phyloP scores from a whole-genome alignment of 2,113 vertebrate genomes.

The Atrichornis clamosus region DNA sequence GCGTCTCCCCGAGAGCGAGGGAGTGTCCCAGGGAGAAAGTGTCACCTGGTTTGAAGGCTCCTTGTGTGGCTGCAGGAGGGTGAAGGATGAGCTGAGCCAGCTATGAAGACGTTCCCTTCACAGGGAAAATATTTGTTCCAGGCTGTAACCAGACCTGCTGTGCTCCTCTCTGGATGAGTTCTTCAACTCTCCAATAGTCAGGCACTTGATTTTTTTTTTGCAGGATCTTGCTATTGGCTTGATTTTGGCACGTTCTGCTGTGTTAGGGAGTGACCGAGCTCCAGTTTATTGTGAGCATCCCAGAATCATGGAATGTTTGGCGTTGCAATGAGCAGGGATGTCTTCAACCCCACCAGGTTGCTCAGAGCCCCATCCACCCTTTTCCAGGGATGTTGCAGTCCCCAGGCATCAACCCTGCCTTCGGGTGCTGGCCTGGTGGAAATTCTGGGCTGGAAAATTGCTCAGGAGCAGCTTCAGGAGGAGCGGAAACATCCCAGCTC shows the following conservation, averaged over 20 bases:
- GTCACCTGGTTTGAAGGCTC: not conserved
- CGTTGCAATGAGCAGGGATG: not conserved
- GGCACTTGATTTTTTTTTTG: not conserved
- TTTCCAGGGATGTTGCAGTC: not conserved
- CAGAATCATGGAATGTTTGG: not conserved
- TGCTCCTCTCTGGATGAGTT: not conserved
- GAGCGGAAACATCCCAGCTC: not conserved
- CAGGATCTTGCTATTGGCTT: not conserved
- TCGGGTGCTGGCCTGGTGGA: not conserved
- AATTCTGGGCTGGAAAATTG: not conserved
- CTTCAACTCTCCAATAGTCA: not conserved
- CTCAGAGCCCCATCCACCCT: not conserved
- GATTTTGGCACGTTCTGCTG: not conserved
- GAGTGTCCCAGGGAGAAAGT: not conserved
- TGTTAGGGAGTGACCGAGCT: not conserved
- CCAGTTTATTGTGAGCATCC: not conserved
- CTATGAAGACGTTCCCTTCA: accelerated
- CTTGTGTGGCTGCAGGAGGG: not conserved
- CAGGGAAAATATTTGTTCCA: not conserved
- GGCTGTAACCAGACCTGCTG: not conserved
- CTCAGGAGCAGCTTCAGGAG: not conserved
- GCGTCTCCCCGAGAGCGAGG: not conserved
- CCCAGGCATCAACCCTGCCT: not conserved
- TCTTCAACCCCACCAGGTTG: not conserved
- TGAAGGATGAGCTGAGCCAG: not conserved